Base-by-base conservation (phyloP, 2,113 vertebrate genomes). In the Spea multiplicata region DNA sequence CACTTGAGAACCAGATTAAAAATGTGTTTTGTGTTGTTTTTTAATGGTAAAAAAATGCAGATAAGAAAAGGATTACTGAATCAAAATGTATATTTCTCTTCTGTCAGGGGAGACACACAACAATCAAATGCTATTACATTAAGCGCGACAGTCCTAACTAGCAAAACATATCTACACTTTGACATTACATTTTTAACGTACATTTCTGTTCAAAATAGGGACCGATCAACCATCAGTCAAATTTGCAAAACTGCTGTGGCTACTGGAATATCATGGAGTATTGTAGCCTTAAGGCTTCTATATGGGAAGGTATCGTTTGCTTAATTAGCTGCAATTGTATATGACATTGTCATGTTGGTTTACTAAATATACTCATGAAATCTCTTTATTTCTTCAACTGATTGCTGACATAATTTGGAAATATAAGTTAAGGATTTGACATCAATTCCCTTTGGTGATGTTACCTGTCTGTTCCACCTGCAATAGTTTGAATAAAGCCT, bases 391-490 rank as follows among this genome's bases (percentile, higher is more conserved):
- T 89, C 84, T 83, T 86, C 86, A 85, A 83, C 86, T 86, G 83
- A 86, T 87, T 85, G 86, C 86, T 87, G 88, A 87, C 86, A 86
- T 86, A 85, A 86, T 83, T 84, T 70, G 76, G 84, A 81, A 52
- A 84, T 89, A 85, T 82, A 84, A 83, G 85, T 86, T 87, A 72
- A 78, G 80, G 84, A 83, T 81, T 85, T 88, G 87, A 88, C 89
- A 88, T 83, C 88, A 88, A 87, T 89, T 89, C 88, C 88, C 88
- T 88, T 87, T 85, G 88, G 88, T 89, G 86, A 90, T 89, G 86
- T 88, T 88, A 88, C 89, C 88, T 89, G 87, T 88, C 88, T 89
- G 86, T 87, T 89, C 89, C 86, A 90, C 89, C 89, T 90, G 89
- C 87, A 85, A 82, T 88, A 1, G 83, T 85, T 88, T 88, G 84